Percentiles rank a stretch among this genome's conserved stretches.
Evolutionary conservation across 2,888 invertebrate species (phyloP).

Genomic region (Yponomeuta cagnagella): DNA sequence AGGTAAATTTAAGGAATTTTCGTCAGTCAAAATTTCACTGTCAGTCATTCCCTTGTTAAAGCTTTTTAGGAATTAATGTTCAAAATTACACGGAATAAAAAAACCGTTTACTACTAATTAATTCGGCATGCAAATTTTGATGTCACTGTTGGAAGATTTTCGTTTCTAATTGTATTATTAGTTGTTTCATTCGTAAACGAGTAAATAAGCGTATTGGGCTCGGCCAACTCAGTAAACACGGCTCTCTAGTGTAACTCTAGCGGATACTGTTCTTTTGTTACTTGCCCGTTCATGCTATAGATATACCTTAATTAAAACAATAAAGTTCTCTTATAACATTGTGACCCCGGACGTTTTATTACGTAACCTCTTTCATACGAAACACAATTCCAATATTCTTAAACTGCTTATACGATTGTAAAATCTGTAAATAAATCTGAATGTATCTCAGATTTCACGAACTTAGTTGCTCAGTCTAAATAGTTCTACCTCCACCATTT

Average conservation of each 20-base stretch:
- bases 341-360: constrained; percentile 34
- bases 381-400: neutral
- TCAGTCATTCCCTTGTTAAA: constrained; percentile 44
- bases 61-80: constrained; percentile 54
- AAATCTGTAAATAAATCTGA: too few relatives aligned
- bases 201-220: constrained; percentile 27
- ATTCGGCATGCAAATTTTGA: constrained; percentile 43
- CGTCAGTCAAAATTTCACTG: constrained; percentile 36
- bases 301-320: constrained; percentile 73
- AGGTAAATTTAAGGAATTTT: constrained; percentile 33
- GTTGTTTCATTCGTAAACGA: constrained; percentile 38
- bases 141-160: constrained; percentile 41
- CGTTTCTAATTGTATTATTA: constrained; percentile 24
- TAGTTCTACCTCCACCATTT: neutral
- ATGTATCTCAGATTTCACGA: too few relatives aligned
- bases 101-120: constrained; percentile 25
- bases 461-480: too few relatives aligned
- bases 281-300: constrained; percentile 74
- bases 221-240: constrained; percentile 58
- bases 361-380: neutral
- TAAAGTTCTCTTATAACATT: constrained; percentile 76
- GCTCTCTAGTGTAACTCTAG: constrained; percentile 68
- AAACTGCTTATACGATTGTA: neutral
- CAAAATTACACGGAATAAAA: constrained; percentile 39
- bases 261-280: constrained; percentile 64